Evolutionary conservation across 37 sponge, comb jelly and placozoan species (phyloP), one percentile per base, ranked within the genome.

Genomic region (Halisarca cf. caerulea): DNA sequence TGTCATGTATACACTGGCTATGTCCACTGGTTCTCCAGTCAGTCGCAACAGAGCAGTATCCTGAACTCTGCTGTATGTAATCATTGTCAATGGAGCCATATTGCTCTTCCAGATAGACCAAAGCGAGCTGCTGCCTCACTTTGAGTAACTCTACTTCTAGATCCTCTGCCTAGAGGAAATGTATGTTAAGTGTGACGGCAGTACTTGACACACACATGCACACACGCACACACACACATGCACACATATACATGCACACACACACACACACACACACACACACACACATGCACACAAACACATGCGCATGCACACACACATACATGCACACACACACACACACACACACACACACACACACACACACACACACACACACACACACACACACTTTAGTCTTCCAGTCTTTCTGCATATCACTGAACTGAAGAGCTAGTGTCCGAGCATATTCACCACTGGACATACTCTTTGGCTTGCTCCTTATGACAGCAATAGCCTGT

Each of bases 401-500:
- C 92, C 92, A 91, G 64, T 88, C 69, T 28, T 30, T 39, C 57
- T 91, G 85, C 69, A 82, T 36, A n/a, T 80, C 39, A 25, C 45
- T 81, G 70, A 88, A 85, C 82, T 88, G 85, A 0, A 81, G 78
- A 0, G 92, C 80, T 20, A 91, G 70, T 24, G 51, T 64, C 33
- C 59, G 36, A 2, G 92, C 85, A 68, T 62, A 91, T 44, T 91
- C 82, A 15, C 44, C 45, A 25, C 41, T 80, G 27, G 73, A 79
- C 40, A 89, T 40, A 47, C 80, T 72, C 4, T 79, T 58, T 0
- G 93, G 93, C 41, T 88, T 92, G 44, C 57, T 72, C 23, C 87
- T 74, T 25, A 92, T 78, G 30, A 92, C 89, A 25, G 79, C 93
- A 6, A 92, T 4, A 41, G 93, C 93, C 93, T 92, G 51, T 15